Evolutionary conservation across 2,888 invertebrate genomes (phyloP), one percentile per base, ranked within the genome.

Genomic region (Cataglyphis livida): DNA sequence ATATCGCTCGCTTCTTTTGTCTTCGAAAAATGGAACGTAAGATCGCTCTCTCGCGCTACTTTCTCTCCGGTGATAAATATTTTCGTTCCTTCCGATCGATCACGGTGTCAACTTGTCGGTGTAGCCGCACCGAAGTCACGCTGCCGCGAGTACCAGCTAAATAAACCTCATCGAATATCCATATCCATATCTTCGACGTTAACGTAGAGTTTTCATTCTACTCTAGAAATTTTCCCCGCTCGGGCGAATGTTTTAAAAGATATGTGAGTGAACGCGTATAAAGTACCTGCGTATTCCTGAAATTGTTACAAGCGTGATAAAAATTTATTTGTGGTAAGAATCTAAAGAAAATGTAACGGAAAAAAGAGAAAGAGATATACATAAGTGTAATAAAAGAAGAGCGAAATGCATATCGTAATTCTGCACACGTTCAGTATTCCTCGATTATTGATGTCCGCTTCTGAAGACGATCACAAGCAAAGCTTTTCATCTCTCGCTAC

Each of bases 61-160:
- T 51, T 51, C 7, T 57, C 15, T 71, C 3, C 21, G 57, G 32
- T 41, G 21, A 71, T 21, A 78, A 78, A 78, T 71, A 78, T 71
- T 73, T 73, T 73, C 41, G 57, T 35, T 78, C 32, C 18, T 51
- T 7, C 68, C 57, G 21, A 21, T 78, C 41, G 41, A 78, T 78
- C 73, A 59, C 18, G 41, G 38, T 38, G 68, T 51, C 54, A 54
- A 73, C 51, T 66, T 66, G 51, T 75, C 35, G 25, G 64, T 28
- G 28, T 78, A 61, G 9, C 57, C 21, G 54, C 54, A 48, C n/a
- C 65, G 21, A 21, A 21, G 32, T 3, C 48, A 18, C n/a, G 21
- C 57, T 41, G n/a, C 6, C 9, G n/a, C 38, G 51, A 51, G 18
- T 9, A 32, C 7, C 3, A 54, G 21, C 21, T 48, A 28, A 15